A percentile compares a stretch with the other conserved stretches of the same genome.
Conservation (phyloP, 2,888 invertebrate species). For the Labia minor region DNA sequence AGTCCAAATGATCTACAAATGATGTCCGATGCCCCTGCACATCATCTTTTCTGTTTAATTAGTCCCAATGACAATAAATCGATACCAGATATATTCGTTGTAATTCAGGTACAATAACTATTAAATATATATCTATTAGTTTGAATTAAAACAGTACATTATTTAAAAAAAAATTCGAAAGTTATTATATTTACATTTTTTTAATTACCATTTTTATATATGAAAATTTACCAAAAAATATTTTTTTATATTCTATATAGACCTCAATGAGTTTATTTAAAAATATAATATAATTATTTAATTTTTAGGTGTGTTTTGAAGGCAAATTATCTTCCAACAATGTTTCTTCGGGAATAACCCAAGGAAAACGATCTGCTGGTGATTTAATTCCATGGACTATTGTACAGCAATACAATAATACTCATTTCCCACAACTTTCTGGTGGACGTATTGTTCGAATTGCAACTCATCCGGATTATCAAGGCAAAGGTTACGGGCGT, state of each 20-base stretch:
- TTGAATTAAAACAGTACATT: background rate
- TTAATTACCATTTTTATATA: too few species aligned
- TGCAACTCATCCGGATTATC: constrained; percentile 96
- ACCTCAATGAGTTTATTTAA: too few species aligned
- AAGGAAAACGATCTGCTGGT: constrained; percentile 85
- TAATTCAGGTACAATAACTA: constrained; percentile 54
- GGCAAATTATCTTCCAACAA: constrained; percentile 53
- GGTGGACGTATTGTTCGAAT: constrained; percentile 92
- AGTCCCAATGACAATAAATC: constrained; percentile 60
- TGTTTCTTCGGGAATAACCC: constrained; percentile 65
- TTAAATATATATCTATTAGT: too few species aligned
- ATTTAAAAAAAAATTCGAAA: background rate
- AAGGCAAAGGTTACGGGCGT: constrained; percentile 95
- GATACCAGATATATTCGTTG: constrained; percentile 88
- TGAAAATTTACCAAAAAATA: too few species aligned
- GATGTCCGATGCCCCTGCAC: constrained; percentile 96
- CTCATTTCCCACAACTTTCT: constrained; percentile 77
- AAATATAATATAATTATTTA: too few species aligned
- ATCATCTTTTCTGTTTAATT: constrained; percentile 89
- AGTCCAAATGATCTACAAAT: constrained; percentile 97
- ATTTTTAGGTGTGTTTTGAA: constrained; percentile 47
- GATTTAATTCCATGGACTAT: constrained; percentile 99
- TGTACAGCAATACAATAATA: constrained; percentile 90
- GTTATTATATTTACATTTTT: too few species aligned
- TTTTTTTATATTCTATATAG: too few species aligned